Evolutionary conservation across 2,113 vertebrate species (phyloP).

Genomic region (Eulemur rufifrons): DNA sequence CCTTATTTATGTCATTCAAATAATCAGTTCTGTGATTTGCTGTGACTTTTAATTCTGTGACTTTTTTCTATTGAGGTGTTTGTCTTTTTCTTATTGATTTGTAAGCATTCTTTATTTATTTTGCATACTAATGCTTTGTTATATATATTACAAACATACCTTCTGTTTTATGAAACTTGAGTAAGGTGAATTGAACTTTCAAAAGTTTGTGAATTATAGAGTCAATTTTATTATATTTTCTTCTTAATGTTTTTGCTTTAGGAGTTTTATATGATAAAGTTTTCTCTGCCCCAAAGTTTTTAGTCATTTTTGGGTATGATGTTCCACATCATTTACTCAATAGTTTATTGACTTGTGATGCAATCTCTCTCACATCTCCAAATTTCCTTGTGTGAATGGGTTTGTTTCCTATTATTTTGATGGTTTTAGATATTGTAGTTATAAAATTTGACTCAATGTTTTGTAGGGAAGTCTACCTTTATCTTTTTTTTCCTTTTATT

Average conservation of each 20-base stretch:
- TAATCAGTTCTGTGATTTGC: neutral
- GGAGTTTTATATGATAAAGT: neutral
- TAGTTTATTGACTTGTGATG: slow-evolving; percentile 18
- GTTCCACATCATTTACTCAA: neutral
- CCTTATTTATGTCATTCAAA: neutral
- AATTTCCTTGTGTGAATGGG: neutral
- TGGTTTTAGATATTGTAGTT: neutral
- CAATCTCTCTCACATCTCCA: neutral
- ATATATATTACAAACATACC: neutral
- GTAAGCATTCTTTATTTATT: slow-evolving; percentile 1
- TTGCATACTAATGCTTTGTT: neutral
- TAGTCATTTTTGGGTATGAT: neutral
- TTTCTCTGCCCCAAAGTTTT: neutral
- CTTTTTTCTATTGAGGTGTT: neutral
- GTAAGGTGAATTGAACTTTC: neutral
- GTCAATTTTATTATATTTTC: neutral
- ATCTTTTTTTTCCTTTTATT: neutral
- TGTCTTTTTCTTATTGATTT: neutral
- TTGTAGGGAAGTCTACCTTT: neutral
- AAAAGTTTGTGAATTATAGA: slow-evolving; percentile 4
- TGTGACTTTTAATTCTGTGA: neutral
- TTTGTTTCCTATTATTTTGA: slow-evolving; percentile 19
- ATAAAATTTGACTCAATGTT: slow-evolving; percentile 20
- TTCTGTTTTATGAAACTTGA: neutral
- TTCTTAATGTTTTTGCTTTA: neutral